These are phyloP conservation scores for Brachymystax lenok DNA, from an alignment of 2,797 vertebrate genomes.

Conservation along the genomic window DNA sequence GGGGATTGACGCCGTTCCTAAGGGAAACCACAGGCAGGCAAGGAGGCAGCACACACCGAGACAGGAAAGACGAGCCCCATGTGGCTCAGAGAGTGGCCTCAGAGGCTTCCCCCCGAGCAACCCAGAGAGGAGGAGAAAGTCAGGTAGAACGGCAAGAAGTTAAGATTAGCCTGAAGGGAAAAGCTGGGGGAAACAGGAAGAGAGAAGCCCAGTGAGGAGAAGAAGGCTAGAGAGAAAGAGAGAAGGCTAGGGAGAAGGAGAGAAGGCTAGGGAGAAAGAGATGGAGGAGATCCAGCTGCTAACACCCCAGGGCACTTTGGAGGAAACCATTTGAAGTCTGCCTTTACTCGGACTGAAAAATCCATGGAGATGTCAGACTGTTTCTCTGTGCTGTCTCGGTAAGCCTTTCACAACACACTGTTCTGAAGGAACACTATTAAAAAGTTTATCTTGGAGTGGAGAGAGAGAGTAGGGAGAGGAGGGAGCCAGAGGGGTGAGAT, in stretches of 20 bases:
- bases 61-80: constrained; percentile 7
- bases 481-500: background rate
- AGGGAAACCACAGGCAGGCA: constrained; percentile 43
- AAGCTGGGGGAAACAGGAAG: background rate
- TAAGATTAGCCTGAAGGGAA: background rate
- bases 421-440: background rate
- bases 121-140: background rate
- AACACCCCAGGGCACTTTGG: background rate
- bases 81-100: background rate
- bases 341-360: background rate
- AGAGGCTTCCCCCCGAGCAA: background rate
- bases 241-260: constrained; percentile 17
- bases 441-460: background rate
- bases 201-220: constrained; percentile 11
- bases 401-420: background rate
- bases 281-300: constrained; percentile 3
- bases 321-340: constrained; percentile 5
- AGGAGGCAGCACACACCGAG: background rate
- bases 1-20: constrained; percentile 58
- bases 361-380: background rate
- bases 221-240: constrained; percentile 18
- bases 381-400: background rate
- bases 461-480: constrained; percentile 27
- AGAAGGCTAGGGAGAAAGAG: background rate
- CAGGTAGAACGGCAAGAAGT: too few species aligned